These are phyloP conservation scores for Drosophila navojoa DNA, from an alignment of 1,140 invertebrate genomes.

Conservation along the genomic window DNA sequence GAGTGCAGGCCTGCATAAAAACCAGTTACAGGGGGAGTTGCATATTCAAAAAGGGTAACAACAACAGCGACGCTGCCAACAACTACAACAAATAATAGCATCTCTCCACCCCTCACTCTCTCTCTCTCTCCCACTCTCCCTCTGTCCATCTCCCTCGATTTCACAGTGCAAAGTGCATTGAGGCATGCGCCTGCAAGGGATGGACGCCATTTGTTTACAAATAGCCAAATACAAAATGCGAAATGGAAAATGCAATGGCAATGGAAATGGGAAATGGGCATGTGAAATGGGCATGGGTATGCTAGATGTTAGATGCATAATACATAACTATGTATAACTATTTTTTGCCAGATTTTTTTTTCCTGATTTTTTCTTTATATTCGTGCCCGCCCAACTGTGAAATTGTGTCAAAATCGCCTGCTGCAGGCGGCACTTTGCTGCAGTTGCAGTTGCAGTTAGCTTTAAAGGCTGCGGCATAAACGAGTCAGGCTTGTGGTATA, in stretches of 20 bases:
- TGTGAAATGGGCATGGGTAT: background rate
- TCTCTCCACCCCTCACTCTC: background rate
- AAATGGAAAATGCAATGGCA: constrained; percentile 2
- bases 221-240: constrained; percentile 46
- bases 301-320: constrained; percentile 50
- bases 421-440: constrained; percentile 36
- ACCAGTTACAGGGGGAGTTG: constrained; percentile 39
- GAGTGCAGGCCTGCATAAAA: constrained; percentile 60
- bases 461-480: constrained; percentile 30
- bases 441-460: constrained; percentile 5
- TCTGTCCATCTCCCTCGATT: constrained; percentile 49
- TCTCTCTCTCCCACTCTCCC: background rate
- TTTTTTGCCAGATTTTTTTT: constrained; percentile 12
- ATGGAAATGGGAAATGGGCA: constrained; percentile 1
- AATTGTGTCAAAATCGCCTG: constrained; percentile 78
- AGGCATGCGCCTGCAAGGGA: constrained; percentile 60
- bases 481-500: constrained; percentile 7
- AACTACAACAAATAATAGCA: constrained; percentile 51
- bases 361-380: constrained; percentile 7
- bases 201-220: constrained; percentile 52
- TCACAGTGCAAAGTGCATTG: constrained; percentile 65
- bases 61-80: constrained; percentile 21
- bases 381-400: constrained; percentile 49
- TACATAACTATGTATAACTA: constrained; percentile 52
- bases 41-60: constrained; percentile 51